phyloP scores from a whole-genome alignment of 2,888 invertebrate genomes.

The Steromphala cineraria region DNA sequence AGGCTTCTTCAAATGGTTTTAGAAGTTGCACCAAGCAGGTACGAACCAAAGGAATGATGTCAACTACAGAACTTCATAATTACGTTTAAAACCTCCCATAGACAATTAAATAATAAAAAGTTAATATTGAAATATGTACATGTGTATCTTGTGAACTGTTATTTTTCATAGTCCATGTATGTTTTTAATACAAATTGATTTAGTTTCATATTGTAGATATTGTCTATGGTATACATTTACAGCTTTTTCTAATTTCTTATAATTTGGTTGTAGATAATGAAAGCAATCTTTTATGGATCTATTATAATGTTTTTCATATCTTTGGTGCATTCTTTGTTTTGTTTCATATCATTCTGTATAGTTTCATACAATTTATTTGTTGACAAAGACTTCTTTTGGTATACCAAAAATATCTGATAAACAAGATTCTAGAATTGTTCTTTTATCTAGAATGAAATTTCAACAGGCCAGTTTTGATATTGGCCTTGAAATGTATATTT shows the following conservation, averaged over 20 bases:
- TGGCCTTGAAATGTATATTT: too few species aligned
- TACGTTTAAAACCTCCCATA: background rate
- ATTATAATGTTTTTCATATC: too few species aligned
- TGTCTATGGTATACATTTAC: background rate
- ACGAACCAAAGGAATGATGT: conserved; percentile 52
- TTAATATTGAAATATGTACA: background rate
- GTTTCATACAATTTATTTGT: too few species aligned
- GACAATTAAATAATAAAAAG: background rate
- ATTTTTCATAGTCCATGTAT: background rate
- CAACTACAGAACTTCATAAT: background rate
- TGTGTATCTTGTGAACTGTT: background rate
- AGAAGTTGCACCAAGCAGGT: conserved; percentile 63
- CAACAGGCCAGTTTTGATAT: too few species aligned
- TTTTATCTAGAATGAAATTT: too few species aligned
- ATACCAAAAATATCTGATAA: too few species aligned
- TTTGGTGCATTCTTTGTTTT: too few species aligned
- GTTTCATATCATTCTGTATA: too few species aligned
- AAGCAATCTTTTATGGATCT: background rate
- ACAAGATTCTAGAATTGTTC: too few species aligned
- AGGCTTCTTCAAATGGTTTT: conserved; percentile 59
- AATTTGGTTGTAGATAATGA: background rate
- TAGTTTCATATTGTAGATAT: too few species aligned
- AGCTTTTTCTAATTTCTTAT: background rate
- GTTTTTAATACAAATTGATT: too few species aligned
- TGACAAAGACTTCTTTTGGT: too few species aligned